Conservation (phyloP, 2,888 invertebrate species). For the Orchestes rusci region DNA sequence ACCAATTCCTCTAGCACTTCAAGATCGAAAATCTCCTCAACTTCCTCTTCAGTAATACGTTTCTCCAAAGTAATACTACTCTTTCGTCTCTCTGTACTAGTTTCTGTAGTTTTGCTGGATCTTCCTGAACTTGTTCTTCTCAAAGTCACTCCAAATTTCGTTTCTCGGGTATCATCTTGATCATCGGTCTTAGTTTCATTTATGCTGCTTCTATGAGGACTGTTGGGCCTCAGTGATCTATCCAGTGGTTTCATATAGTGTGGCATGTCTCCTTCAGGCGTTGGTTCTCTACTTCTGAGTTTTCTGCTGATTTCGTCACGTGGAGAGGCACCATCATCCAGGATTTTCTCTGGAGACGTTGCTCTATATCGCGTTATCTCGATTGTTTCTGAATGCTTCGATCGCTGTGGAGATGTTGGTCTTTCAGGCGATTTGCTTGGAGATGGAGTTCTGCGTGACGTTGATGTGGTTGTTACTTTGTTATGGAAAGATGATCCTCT, state of each 20-base stretch:
- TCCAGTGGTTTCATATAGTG: constrained; percentile 40
- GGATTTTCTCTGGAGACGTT: constrained; percentile 23
- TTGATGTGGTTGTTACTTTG: constrained; percentile 3
- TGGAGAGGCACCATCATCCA: constrained; percentile 6
- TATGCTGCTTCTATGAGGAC: constrained; percentile 27
- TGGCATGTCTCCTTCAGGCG: constrained; percentile 32
- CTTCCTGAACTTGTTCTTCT: constrained; percentile 52
- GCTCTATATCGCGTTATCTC: constrained; percentile 21
- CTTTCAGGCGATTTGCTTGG: constrained; percentile 21
- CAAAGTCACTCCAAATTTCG: constrained; percentile 64
- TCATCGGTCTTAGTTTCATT: constrained; percentile 15
- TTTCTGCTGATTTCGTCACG: constrained; percentile 1
- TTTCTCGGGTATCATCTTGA: constrained; percentile 36
- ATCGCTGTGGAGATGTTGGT: constrained; percentile 14
- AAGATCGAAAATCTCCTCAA: constrained; percentile 68
- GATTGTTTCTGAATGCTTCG: constrained; percentile 12
- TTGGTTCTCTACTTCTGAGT: constrained; percentile 15
- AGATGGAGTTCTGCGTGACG: constrained; percentile 15
- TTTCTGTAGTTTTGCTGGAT: constrained; percentile 42
- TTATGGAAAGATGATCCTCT: constrained; percentile 7
- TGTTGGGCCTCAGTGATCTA: constrained; percentile 29
- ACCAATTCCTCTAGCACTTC: constrained; percentile 65
- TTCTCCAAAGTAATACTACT: constrained; percentile 46
- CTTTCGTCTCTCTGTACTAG: constrained; percentile 44
- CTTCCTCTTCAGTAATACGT: constrained; percentile 47